phyloP scores from a whole-genome alignment of 2,888 invertebrate genomes.

The Tetropium fuscum region DNA sequence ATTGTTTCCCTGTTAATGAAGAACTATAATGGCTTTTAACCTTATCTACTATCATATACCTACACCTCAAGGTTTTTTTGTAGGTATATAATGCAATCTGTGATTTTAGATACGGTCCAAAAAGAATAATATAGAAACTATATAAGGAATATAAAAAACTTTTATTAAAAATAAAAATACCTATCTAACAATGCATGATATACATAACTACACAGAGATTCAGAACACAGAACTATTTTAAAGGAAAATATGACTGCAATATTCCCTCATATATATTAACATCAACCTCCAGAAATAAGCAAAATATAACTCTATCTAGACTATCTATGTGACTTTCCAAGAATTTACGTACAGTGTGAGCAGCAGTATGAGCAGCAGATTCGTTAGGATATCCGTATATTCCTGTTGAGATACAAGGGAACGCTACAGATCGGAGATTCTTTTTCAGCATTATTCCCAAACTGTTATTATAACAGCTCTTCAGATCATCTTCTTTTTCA shows the following conservation, averaged over 20 bases:
- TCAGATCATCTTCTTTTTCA: constrained; percentile 73
- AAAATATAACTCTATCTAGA: constrained; percentile 84
- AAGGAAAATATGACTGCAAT: constrained; percentile 80
- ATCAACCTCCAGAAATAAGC: constrained; percentile 81
- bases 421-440: constrained; percentile 77
- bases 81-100: no score
- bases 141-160: no score
- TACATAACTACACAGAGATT: not conserved
- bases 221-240: constrained; percentile 55
- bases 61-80: no score
- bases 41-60: no score
- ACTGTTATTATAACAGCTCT: constrained; percentile 78
- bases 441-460: constrained; percentile 71
- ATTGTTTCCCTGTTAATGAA: no score
- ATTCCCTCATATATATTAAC: constrained; percentile 78
- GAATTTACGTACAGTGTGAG: constrained; percentile 74
- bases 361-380: constrained; percentile 81
- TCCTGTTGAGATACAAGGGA: constrained; percentile 94
- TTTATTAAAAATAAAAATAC: no score
- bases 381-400: constrained; percentile 88
- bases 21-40: no score
- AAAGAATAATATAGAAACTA: no score
- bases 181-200: not conserved
- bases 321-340: constrained; percentile 68
- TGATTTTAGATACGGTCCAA: no score